phyloP scores from a whole-genome alignment of 2,888 invertebrate species.

The Eupeodes luniger region DNA sequence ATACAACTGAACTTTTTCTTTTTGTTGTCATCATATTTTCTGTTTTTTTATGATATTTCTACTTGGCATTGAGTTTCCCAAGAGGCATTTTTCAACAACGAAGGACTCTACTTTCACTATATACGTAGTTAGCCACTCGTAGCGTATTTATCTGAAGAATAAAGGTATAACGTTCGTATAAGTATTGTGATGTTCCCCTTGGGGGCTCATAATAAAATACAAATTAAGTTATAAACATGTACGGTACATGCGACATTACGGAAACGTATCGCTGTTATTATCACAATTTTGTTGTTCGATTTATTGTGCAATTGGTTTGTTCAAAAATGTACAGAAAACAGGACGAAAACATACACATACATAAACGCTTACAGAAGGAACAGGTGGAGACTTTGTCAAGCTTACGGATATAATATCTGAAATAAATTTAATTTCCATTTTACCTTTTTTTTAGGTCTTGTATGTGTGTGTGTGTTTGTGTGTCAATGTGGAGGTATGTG shows the following conservation, averaged over 20 bases:
- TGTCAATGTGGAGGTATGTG: not conserved
- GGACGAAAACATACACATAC: not conserved
- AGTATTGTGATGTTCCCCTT: conserved; percentile 33
- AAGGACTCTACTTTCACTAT: conserved; percentile 19
- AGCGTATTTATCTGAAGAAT: not conserved
- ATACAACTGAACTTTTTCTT: conserved; percentile 53
- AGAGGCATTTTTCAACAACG: conserved; percentile 31
- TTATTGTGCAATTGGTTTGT: conserved; percentile 57
- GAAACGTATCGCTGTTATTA: conserved; percentile 65
- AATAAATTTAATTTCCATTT: conserved; percentile 64
- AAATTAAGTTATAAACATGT: conserved; percentile 75
- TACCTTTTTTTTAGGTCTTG: too few relatives aligned
- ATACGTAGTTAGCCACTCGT: not conserved
- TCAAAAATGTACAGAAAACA: not conserved
- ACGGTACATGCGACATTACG: conserved; percentile 47
- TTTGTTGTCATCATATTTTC: conserved; percentile 48
- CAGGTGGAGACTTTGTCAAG: conserved; percentile 55
- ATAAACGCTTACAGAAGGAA: conserved; percentile 10
- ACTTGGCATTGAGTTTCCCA: conserved; percentile 33
- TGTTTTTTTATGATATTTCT: conserved; percentile 53
- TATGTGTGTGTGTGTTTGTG: not conserved
- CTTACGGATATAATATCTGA: conserved; percentile 49
- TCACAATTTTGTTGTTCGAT: conserved; percentile 73
- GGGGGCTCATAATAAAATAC: conserved; percentile 71
- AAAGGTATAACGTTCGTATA: not conserved